Conservation (phyloP, 2,113 vertebrate species). For the Mastomys natalensis region DNA sequence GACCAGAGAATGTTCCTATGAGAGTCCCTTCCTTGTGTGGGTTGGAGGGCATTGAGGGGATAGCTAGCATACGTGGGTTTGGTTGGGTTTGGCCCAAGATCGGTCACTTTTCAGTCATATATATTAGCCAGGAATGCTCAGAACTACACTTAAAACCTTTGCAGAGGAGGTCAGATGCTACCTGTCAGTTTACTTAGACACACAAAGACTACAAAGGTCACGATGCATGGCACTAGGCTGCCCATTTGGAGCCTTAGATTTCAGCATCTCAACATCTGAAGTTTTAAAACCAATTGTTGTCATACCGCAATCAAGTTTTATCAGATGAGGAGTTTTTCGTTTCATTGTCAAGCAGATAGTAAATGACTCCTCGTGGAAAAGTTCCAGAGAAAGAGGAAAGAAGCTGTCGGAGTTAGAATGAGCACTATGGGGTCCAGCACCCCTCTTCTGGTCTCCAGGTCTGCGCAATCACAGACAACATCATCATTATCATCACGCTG, state of each 20-base stretch:
- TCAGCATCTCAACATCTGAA: background rate
- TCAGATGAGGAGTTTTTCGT: conserved; percentile 2
- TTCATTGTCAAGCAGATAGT: conserved; percentile 76
- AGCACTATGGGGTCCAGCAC: conserved; percentile 72
- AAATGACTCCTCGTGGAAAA: conserved; percentile 67
- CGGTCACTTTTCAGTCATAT: background rate
- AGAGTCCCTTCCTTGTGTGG: background rate
- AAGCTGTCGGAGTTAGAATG: conserved; percentile 71
- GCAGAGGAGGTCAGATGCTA: background rate
- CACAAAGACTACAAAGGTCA: background rate
- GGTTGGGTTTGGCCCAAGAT: background rate
- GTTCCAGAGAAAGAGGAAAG: conserved; percentile 72
- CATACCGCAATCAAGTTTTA: background rate
- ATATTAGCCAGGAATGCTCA: conserved; percentile 18
- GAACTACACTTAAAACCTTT: conserved; percentile 41
- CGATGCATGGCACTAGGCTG: background rate
- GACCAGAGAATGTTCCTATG: background rate
- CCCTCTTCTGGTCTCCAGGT: conserved; percentile 76
- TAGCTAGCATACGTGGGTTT: background rate
- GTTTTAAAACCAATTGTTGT: background rate
- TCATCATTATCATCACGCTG: conserved; percentile 73
- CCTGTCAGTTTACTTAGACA: background rate
- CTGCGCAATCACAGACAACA: conserved; percentile 70
- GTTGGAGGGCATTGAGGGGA: background rate
- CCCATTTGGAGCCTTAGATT: background rate